phyloP scores from a whole-genome alignment of 2,888 invertebrate genomes.

The Hirtodrosophila trivittata region DNA sequence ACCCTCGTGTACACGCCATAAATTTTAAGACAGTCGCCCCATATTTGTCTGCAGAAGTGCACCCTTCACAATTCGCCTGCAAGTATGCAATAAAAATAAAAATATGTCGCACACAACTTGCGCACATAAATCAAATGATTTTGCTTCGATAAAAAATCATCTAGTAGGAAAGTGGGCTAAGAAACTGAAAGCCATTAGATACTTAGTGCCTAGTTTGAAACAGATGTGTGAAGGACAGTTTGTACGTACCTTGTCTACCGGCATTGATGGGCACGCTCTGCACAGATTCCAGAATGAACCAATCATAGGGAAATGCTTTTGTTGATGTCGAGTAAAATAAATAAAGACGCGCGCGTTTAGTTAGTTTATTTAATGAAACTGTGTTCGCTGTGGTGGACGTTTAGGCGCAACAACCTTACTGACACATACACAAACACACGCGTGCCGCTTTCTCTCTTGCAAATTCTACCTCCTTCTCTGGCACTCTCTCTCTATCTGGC shows the following conservation, averaged over 20 bases:
- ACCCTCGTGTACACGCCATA: constrained; percentile 52
- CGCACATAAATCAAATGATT: constrained; percentile 63
- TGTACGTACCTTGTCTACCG: constrained; percentile 94
- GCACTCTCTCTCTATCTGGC: constrained; percentile 15
- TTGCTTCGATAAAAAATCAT: constrained; percentile 15
- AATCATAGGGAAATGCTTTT: constrained; percentile 90
- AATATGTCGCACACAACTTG: constrained; percentile 58
- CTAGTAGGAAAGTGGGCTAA: constrained; percentile 51
- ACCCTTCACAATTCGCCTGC: constrained; percentile 56
- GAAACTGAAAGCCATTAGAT: constrained; percentile 35
- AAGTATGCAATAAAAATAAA: constrained; percentile 71
- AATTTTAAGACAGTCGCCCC: constrained; percentile 62
- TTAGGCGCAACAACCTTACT: constrained; percentile 58
- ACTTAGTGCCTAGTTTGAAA: neutral
- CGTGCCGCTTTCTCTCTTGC: constrained; percentile 26
- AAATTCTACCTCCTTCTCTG: constrained; percentile 16
- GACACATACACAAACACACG: constrained; percentile 55
- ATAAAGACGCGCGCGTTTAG: constrained; percentile 61
- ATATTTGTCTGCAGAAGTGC: constrained; percentile 37
- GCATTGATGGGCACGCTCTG: constrained; percentile 98
- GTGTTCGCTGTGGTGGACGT: constrained; percentile 40
- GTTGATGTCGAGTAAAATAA: constrained; percentile 60
- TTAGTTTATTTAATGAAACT: constrained; percentile 25
- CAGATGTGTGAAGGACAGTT: neutral
- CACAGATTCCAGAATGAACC: constrained; percentile 98